Percentiles rank a stretch among this genome's conserved stretches.
Conservation (phyloP, 2,888 invertebrate genomes). For the Drosophila birchii region DNA sequence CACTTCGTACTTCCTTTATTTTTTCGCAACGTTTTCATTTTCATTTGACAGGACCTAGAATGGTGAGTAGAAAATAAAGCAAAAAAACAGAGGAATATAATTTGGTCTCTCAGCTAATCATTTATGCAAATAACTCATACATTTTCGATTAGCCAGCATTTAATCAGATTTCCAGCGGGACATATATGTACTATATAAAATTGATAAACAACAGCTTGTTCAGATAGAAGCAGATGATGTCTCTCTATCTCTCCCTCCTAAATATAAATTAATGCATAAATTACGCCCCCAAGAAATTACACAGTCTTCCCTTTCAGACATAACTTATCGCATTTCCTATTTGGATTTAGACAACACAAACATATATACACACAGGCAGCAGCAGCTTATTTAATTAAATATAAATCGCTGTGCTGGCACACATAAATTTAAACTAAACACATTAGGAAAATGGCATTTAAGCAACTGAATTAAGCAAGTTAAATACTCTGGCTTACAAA, state of each 20-base stretch:
- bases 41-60: slow-evolving; percentile 21
- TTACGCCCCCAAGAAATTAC: slow-evolving; percentile 58
- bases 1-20: slow-evolving; percentile 13
- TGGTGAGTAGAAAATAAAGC: neutral
- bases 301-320: slow-evolving; percentile 42
- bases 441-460: neutral
- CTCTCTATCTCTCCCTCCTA: slow-evolving; percentile 5
- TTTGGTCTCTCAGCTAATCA: slow-evolving; percentile 41
- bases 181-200: slow-evolving; percentile 28
- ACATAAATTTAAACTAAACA: slow-evolving; percentile 69
- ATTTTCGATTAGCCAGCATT: slow-evolving; percentile 67
- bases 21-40: slow-evolving; percentile 35
- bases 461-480: neutral
- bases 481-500: slow-evolving; percentile 10
- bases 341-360: slow-evolving; percentile 59
- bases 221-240: slow-evolving; percentile 12
- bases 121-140: slow-evolving; percentile 68
- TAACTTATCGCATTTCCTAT: slow-evolving; percentile 76
- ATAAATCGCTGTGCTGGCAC: slow-evolving; percentile 66
- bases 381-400: slow-evolving; percentile 70
- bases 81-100: neutral
- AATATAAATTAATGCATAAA: slow-evolving; percentile 77
- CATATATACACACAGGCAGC: slow-evolving; percentile 8
- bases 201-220: slow-evolving; percentile 32
- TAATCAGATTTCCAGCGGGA: slow-evolving; percentile 46